Conservation (phyloP, 2,888 invertebrate genomes). For the Carcina quercana region DNA sequence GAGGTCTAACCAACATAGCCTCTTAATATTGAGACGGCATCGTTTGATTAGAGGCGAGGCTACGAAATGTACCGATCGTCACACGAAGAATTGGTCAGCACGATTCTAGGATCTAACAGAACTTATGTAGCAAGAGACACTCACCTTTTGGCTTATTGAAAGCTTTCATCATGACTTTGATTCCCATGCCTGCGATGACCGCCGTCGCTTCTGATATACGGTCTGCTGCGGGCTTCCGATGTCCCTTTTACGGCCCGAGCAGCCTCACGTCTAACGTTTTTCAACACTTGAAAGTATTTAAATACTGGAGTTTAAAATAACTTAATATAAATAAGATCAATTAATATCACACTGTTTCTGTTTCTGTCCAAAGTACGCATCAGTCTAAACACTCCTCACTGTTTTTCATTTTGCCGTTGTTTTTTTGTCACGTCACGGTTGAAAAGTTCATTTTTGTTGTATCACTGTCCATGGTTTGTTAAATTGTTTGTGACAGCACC, state of each 20-base stretch:
- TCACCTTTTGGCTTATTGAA: slow-evolving; percentile 90
- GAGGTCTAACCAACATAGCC: too few relatives aligned
- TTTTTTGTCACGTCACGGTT: slow-evolving; percentile 52
- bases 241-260: slow-evolving; percentile 30
- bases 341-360: slow-evolving; percentile 62
- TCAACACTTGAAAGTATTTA: too few relatives aligned
- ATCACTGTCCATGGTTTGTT: slow-evolving; percentile 43
- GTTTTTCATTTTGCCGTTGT: slow-evolving; percentile 64
- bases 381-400: slow-evolving; percentile 70
- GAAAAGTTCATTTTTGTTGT: slow-evolving; percentile 37
- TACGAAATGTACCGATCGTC: too few relatives aligned
- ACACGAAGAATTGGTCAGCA: too few relatives aligned
- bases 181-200: slow-evolving; percentile 84
- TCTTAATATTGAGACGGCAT: too few relatives aligned
- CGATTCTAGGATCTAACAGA: too few relatives aligned
- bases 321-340: slow-evolving; percentile 53
- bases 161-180: slow-evolving; percentile 90
- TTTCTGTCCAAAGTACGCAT: slow-evolving; percentile 19
- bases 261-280: slow-evolving; percentile 26
- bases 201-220: slow-evolving; percentile 53
- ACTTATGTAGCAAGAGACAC: too few relatives aligned
- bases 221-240: slow-evolving; percentile 43
- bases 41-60: too few relatives aligned
- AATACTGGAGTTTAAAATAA: slow-evolving; percentile 26
- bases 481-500: slow-evolving; percentile 34